Percentiles rank a stretch among this genome's conserved stretches.
Conservation (phyloP, 2,113 vertebrate genomes). For the Hydropotes inermis region DNA sequence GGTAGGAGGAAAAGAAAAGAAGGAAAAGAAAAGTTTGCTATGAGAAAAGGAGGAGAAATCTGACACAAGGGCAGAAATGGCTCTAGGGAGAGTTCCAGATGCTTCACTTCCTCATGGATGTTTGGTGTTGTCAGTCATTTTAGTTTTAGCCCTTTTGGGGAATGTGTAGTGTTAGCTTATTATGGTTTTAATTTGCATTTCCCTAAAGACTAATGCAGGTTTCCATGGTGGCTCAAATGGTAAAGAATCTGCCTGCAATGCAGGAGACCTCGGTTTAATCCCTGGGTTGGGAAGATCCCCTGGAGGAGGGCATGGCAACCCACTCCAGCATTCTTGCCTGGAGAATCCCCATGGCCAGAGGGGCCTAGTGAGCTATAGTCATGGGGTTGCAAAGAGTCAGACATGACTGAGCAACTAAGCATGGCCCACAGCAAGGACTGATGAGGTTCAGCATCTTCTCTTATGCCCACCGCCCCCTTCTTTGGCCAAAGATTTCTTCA, state of each 20-base stretch:
- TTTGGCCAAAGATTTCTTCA: background rate
- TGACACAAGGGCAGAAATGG: background rate
- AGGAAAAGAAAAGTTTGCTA: background rate
- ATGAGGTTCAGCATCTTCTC: background rate
- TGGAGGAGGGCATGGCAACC: background rate
- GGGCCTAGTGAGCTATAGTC: background rate
- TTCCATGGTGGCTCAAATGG: background rate
- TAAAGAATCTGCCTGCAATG: background rate
- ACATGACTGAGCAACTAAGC: background rate
- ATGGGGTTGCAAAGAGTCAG: background rate
- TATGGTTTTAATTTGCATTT: background rate
- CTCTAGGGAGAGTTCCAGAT: background rate
- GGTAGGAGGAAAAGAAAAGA: background rate
- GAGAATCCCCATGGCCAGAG: background rate
- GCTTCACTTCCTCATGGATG: accelerated
- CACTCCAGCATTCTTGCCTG: background rate
- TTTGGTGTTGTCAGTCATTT: background rate
- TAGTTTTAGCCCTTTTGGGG: background rate
- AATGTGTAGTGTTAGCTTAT: background rate
- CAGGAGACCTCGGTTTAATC: background rate
- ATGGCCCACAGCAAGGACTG: background rate
- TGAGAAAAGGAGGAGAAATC: background rate
- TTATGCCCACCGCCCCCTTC: background rate
- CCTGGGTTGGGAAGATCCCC: background rate
- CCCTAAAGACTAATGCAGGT: background rate